Evolutionary conservation across 2,113 vertebrate species (phyloP).

Genomic region (Thinocorus orbignyianus): DNA sequence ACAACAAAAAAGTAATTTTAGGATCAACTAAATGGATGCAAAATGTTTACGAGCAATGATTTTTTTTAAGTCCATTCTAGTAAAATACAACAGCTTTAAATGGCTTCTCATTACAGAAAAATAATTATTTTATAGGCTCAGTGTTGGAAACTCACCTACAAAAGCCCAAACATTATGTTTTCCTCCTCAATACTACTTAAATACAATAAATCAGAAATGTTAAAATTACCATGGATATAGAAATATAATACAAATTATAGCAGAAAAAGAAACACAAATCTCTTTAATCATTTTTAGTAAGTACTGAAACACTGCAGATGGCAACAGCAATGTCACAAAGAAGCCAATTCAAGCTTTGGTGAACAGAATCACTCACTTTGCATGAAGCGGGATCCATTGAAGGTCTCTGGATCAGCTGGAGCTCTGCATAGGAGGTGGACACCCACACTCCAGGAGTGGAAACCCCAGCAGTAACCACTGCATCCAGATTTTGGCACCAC

Average conservation of each 20-base stretch:
- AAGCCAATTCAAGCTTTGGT: background rate
- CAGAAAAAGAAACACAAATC: background rate
- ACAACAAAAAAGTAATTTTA: background rate
- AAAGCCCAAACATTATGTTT: background rate
- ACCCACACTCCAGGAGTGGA: fast-evolving
- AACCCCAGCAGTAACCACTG: background rate
- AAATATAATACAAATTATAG: background rate
- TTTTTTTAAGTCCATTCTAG: background rate
- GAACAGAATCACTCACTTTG: background rate
- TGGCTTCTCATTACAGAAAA: background rate
- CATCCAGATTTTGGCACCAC: background rate
- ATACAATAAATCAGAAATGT: background rate
- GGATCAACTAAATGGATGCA: background rate
- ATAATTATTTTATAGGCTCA: background rate
- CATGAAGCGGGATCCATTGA: background rate
- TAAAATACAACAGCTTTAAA: background rate
- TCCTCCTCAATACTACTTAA: background rate
- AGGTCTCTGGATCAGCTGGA: background rate
- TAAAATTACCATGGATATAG: background rate
- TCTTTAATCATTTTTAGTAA: background rate
- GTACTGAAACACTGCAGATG: background rate
- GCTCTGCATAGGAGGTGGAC: background rate
- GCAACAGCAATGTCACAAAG: fast-evolving
- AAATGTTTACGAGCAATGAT: background rate
- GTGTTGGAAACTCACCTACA: background rate